Evolutionary conservation across 2,797 vertebrate species (phyloP).

Genomic region (Meda fulgida): DNA sequence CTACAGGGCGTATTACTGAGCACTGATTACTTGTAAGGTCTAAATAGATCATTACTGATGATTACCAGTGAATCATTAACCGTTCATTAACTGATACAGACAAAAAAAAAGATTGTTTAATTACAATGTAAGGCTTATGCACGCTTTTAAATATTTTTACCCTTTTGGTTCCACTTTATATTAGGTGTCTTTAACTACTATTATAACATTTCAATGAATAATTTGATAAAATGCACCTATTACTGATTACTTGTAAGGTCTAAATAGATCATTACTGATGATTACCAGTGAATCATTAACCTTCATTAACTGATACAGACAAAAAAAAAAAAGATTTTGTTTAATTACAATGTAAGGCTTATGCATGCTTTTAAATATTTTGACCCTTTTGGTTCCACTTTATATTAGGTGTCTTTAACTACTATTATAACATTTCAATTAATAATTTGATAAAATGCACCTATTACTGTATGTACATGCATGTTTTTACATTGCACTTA

Average conservation of each 20-base stretch:
- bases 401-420: too few relatives aligned
- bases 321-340: too few relatives aligned
- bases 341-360: background rate
- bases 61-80: background rate
- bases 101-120: too few relatives aligned
- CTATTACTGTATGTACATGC: too few relatives aligned
- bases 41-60: background rate
- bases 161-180: too few relatives aligned
- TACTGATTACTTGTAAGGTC: conserved; percentile 9
- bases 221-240: too few relatives aligned
- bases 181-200: too few relatives aligned
- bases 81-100: background rate
- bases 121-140: background rate
- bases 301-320: background rate
- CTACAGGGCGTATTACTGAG: background rate
- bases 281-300: background rate
- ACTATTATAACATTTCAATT: too few relatives aligned
- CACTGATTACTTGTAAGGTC: conserved; percentile 7
- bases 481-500: too few relatives aligned
- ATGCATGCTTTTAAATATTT: background rate
- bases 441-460: too few relatives aligned
- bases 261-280: background rate
- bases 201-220: too few relatives aligned
- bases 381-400: background rate
- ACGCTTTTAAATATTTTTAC: background rate